Base-by-base conservation (phyloP, 2,888 invertebrate genomes). In the Agrotis clavis region DNA sequence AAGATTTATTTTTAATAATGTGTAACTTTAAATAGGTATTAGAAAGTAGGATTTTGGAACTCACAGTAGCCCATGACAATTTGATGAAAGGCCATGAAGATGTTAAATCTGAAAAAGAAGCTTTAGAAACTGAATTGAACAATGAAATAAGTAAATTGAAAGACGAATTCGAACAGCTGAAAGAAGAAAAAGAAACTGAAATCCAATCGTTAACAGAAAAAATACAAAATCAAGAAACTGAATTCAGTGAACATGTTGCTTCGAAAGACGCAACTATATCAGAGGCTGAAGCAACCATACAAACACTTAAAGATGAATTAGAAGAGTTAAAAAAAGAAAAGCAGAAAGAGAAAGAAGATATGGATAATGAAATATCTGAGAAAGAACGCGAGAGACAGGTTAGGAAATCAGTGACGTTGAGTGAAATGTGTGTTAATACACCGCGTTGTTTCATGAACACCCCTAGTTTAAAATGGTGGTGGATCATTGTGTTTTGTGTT, bases 371-470 rank as follows among this genome's bases (percentile, higher is more conserved):
- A 9, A 67, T 93, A 61, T 77, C 83, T 71, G 90, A 92, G 67
- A 94, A 86, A 90, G 91, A 93, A 69, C 90, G 81, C 77, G 91
- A 92, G 69, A 90, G 84, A 79, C 92, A 96, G 95, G 95, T 96
- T 90, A 92, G 95, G 90, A 82, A 74, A 76, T 77, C 71, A 83
- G 84, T 88, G 88, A 82, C 82, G 87, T 86, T 67, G 79, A 78
- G 74, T 78, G 79, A 69, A 75, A 77, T 88, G 81, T 84, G 74
- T 82, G 72, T 79, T 67, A 67, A 66, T 47, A 71, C 79, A 85
- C 81, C 67, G 71, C 68, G 72, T 71, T 79, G 63, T 79, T 81
- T 77, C 61, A 74, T 66, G 69, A 59, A 73, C 79, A 79, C 80
- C 50, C 51, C 79, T 76, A 77, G 54, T 65, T 80, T 60, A 50